These are phyloP conservation scores for Eristalis pertinax DNA, from an alignment of 2,888 invertebrate genomes.

Conservation along the genomic window DNA sequence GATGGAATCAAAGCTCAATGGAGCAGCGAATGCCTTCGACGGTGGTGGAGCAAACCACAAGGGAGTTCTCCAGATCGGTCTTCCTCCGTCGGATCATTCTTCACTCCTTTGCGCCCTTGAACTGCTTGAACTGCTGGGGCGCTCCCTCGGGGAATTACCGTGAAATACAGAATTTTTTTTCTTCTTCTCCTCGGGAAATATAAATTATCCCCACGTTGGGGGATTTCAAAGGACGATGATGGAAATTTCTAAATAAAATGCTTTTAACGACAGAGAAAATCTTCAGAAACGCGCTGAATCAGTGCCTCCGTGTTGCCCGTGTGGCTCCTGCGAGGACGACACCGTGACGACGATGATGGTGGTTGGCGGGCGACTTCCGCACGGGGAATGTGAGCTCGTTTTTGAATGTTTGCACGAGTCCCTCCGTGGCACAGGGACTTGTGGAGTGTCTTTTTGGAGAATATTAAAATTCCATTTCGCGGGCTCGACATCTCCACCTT, in stretches of 20 bases:
- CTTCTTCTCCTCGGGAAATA: background rate
- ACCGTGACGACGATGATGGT: background rate
- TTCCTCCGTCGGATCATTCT: background rate
- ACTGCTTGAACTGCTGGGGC: background rate
- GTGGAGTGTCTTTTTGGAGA: background rate
- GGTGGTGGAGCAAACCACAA: background rate
- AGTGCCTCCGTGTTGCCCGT: background rate
- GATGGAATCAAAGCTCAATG: background rate
- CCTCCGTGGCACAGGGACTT: background rate
- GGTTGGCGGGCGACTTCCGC: background rate
- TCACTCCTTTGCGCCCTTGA: background rate
- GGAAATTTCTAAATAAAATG: constrained; percentile 39
- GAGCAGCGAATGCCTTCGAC: background rate
- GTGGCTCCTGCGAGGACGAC: background rate
- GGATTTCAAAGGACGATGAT: constrained; percentile 35
- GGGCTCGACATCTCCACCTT: background rate
- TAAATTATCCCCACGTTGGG: background rate
- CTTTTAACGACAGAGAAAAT: constrained; percentile 41
- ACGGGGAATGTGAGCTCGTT: background rate
- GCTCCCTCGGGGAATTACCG: background rate
- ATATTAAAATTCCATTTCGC: constrained; percentile 21
- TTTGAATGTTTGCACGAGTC: background rate
- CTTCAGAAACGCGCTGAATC: constrained; percentile 14
- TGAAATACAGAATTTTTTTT: background rate
- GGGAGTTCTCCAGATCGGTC: background rate